Base-by-base conservation (phyloP, 1,140 invertebrate species). In the Papilio helenus region DNA sequence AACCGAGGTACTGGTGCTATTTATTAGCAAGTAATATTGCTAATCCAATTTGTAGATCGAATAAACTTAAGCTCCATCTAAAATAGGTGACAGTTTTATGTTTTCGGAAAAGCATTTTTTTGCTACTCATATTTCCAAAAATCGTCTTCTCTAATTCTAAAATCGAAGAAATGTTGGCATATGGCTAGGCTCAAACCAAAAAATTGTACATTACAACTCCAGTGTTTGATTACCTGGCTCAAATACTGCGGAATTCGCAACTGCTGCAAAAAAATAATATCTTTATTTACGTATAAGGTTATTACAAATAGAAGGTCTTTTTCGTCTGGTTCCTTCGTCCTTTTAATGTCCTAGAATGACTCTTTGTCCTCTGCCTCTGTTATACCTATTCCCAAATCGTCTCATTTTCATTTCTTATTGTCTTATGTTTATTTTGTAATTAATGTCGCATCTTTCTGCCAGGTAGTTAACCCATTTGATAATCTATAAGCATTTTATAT, bases 291-390 rank as follows among this genome's bases (percentile, higher is more conserved):
- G 1, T n/a, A 18, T 1, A 8, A 1, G n/a, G 18, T 55, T 20
- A 55, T 39, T 39, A 39, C 34, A n/a, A n/a, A 20, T 20, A 20
- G 18, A 55, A n/a, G 2, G 51, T 55, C n/a, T 8, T n/a, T 55
- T 55, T 55, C 51, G 51, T 55, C 51, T 55, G n/a, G n/a, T 20
- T 1, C 51, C 7, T 20, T 9, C 8, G 51, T 55, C 51, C 51
- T 55, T 55, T 20, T n/a, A 55, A 20, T 55, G 51, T 18, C 51
- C 51, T 55, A 55, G 51, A 55, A 55, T 55, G 51, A 55, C 51
- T 20, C 18, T 55, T 20, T 20, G 51, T 55, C 51, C 51, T 55
- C 7, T 55, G 7, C 18, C 34, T 39, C 34, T 39, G 34, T 39
- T 39, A 39, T 55, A 55, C n/a, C 14, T 46, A n/a, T 55, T 20